Conservation (phyloP, 2,797 vertebrate species). For the Sebastes iracundus region DNA sequence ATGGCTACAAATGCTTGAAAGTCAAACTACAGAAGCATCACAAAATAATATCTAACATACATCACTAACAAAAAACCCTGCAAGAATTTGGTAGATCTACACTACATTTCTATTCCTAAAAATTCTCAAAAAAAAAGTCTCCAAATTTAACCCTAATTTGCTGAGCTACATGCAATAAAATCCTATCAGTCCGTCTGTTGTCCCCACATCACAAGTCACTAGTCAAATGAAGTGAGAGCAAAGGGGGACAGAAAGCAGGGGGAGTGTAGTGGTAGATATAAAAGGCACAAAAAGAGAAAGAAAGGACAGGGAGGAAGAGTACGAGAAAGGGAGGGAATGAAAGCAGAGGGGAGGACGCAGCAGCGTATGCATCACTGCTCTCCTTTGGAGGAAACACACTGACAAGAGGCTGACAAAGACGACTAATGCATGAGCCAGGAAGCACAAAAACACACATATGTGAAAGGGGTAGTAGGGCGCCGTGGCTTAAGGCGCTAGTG, state of each 20-base stretch:
- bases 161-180: not conserved
- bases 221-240: constrained; percentile 50
- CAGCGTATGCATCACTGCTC: constrained; percentile 69
- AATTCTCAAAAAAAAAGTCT: not conserved
- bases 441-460: constrained; percentile 41
- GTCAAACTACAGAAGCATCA: not conserved
- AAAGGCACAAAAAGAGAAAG: constrained; percentile 42
- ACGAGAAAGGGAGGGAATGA: constrained; percentile 26
- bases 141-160: not conserved
- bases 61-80: not conserved
- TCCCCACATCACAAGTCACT: constrained; percentile 20
- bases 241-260: not conserved
- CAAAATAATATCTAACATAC: not conserved
- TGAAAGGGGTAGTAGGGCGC: constrained; percentile 27
- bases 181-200: not conserved
- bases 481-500: constrained; percentile 22
- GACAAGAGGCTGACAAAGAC: constrained; percentile 36
- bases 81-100: not conserved
- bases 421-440: constrained; percentile 56
- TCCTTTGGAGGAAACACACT: constrained; percentile 55
- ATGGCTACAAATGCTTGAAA: not conserved
- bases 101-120: not conserved
- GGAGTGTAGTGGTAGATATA: constrained; percentile 18
- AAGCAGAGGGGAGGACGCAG: constrained; percentile 47
- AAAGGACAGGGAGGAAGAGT: constrained; percentile 23